phyloP scores from a whole-genome alignment of 1,140 invertebrate species.

The Musca domestica region DNA sequence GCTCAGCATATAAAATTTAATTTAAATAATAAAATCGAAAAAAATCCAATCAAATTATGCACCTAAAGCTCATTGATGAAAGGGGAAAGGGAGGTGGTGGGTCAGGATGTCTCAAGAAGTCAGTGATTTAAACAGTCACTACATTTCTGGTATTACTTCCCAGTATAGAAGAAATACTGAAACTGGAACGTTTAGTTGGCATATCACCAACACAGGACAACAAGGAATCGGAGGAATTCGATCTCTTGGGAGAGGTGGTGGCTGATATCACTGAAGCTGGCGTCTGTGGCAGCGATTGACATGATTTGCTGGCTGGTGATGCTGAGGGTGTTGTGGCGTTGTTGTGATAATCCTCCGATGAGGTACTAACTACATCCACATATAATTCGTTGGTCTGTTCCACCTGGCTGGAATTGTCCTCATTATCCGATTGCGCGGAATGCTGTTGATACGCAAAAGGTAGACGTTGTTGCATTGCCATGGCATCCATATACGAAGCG shows the following conservation, averaged over 20 bases:
- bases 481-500: not conserved
- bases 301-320: not conserved
- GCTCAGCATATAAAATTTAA: too few relatives aligned
- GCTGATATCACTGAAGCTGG: not conserved
- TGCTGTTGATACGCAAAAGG: not conserved
- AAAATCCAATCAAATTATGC: too few relatives aligned
- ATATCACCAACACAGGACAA: not conserved
- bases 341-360: conserved; percentile 10
- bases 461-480: not conserved
- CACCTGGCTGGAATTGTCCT: not conserved
- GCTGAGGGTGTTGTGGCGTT: not conserved
- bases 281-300: not conserved
- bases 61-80: too few relatives aligned
- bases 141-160: conserved; percentile 18
- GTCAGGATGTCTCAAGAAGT: not conserved
- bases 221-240: not conserved
- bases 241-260: not conserved
- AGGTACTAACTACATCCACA: conserved; percentile 3
- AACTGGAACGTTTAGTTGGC: conserved; percentile 20
- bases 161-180: conserved; percentile 47
- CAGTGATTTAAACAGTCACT: not conserved
- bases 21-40: too few relatives aligned
- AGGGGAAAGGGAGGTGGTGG: too few relatives aligned
- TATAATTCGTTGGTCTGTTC: not conserved
- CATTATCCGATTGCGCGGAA: not conserved